phyloP scores from a whole-genome alignment of 2,113 vertebrate species.

The Pseudois nayaur region DNA sequence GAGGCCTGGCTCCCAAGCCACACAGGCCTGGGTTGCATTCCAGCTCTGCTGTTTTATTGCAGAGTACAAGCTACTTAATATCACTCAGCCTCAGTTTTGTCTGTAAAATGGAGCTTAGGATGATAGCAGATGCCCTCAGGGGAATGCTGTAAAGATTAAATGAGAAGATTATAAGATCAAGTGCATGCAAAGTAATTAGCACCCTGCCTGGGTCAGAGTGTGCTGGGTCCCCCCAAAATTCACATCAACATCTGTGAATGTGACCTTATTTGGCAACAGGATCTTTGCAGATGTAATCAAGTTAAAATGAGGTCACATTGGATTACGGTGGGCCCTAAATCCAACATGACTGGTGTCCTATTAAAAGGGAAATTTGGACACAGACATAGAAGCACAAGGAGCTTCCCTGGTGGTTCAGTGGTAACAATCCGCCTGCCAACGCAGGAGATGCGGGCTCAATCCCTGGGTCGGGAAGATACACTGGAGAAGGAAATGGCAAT shows the following conservation, averaged over 20 bases:
- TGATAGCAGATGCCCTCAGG: not conserved
- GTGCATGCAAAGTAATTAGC: not conserved
- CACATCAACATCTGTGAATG: not conserved
- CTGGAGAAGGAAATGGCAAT: not conserved
- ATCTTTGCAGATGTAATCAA: conserved; percentile 25
- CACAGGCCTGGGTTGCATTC: not conserved
- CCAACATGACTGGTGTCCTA: not conserved
- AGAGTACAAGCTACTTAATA: not conserved
- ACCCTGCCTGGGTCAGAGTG: not conserved
- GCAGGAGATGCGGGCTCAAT: not conserved
- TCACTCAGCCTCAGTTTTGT: not conserved
- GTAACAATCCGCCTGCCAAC: not conserved
- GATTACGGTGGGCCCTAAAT: not conserved
- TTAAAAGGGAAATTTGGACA: not conserved
- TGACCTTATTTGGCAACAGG: conserved; percentile 1
- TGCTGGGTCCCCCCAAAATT: not conserved
- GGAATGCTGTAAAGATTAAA: not conserved
- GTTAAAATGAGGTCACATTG: not conserved
- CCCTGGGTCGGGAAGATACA: not conserved
- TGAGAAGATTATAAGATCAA: not conserved
- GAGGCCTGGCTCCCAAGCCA: not conserved
- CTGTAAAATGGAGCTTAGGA: not conserved
- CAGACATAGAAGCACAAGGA: not conserved
- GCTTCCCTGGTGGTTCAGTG: not conserved
- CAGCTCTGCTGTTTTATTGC: not conserved